Evolutionary conservation across 2,113 vertebrate genomes (phyloP), one percentile per base, ranked within the genome.

Genomic region (Verasper variegatus): DNA sequence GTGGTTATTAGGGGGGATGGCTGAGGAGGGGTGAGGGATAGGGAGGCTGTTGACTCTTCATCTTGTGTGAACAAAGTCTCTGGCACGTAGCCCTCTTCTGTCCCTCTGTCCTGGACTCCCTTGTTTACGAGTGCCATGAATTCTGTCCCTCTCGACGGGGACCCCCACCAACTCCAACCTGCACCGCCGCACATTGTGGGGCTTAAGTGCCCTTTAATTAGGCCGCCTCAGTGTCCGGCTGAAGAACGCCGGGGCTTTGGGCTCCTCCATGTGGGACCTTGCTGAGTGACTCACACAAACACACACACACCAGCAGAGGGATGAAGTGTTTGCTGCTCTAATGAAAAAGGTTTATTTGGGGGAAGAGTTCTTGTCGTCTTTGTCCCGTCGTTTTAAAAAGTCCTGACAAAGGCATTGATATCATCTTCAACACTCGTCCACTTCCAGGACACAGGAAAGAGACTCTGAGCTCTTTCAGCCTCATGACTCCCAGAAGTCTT

Each of bases 141-240:
- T 93, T 81, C 89, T 86, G 86, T 80, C 90, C 86, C 82, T 88
- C 90, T 82, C 72, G 67, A 20, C 61, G 71, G 80, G 86, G 89
- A 80, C 85, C 82, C 85, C 86, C 85, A 73, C 88, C 84, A 74
- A 84, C 90, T 92, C 90, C 88, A 92, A 93, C 92, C 92, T 94
- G 92, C 91, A 76, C 84, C 65, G 83, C 86, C 37, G 84, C 86
- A 85, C 91, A 94, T 94, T 95, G 92, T 94, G 91, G 85, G 82
- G 87, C 93, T 95, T 95, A 95, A 95, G 94, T 94, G 94, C 69
- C 93, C 92, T 95, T 95, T 95, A 95, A 95, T 95, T 95, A 95
- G 94, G 90, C 90, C 45, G 90, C 92, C 90, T 93, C 92, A 88
- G 91, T 93, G 93, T 93, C 91, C 93, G 86, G 87, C 90, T 91